These are phyloP conservation scores for Eulemur mongoz DNA, from an alignment of 2,797 vertebrate species.

Conservation along the genomic window DNA sequence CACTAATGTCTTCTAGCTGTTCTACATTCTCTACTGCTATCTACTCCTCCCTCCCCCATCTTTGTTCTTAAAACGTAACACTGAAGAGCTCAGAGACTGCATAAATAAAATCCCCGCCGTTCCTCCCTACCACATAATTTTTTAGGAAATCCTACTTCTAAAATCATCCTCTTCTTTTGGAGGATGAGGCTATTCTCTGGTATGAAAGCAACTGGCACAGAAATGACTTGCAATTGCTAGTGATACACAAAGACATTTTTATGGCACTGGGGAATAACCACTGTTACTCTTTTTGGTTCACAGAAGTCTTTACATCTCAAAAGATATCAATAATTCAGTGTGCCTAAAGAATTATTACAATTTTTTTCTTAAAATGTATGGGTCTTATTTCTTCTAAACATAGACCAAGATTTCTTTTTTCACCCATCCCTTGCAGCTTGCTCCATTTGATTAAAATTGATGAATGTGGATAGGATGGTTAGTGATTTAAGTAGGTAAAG, in stretches of 20 bases:
- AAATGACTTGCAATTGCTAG: neutral
- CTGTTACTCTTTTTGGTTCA: neutral
- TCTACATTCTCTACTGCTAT: neutral
- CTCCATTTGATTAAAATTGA: neutral
- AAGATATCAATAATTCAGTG: neutral
- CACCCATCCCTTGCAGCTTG: neutral
- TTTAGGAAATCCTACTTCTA: conserved; percentile 25
- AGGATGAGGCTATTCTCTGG: neutral
- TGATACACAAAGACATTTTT: conserved; percentile 29
- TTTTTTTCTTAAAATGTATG: neutral
- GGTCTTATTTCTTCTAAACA: neutral
- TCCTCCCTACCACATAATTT: neutral
- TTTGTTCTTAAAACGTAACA: neutral
- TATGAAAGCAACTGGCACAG: conserved; percentile 6
- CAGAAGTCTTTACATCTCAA: neutral
- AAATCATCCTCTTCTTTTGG: neutral
- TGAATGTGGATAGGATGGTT: neutral
- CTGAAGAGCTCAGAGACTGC: neutral
- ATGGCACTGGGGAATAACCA: neutral
- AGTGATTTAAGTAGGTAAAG: neutral
- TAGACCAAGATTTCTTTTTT: neutral
- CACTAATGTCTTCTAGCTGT: conserved; percentile 21
- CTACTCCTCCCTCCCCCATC: neutral
- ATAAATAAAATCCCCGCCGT: fast-evolving
- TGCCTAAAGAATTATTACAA: neutral